These are phyloP conservation scores for Mesitornis unicolor DNA, from an alignment of 2,113 vertebrate species.

Conservation along the genomic window DNA sequence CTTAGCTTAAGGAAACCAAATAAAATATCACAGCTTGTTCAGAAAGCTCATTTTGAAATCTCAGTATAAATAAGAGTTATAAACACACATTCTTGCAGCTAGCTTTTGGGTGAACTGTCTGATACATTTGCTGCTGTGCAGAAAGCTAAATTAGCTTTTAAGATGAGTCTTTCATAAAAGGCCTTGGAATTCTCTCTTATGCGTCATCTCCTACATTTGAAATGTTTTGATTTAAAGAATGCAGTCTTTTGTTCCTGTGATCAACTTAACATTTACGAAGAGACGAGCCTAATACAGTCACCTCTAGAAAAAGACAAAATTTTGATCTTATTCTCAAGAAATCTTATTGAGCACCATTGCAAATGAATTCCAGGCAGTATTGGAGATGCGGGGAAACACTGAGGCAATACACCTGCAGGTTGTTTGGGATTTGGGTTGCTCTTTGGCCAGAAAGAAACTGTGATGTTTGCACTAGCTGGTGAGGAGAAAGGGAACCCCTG, in stretches of 20 bases:
- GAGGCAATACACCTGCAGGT: neutral
- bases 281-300: neutral
- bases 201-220: neutral
- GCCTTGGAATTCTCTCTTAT: neutral
- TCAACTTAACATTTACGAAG: neutral
- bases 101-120: neutral
- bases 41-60: conserved; percentile 48
- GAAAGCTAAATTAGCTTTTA: conserved; percentile 25
- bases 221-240: neutral
- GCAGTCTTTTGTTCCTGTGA: neutral
- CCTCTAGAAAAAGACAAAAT: neutral
- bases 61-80: conserved; percentile 11
- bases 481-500: neutral
- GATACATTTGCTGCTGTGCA: neutral
- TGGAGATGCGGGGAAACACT: neutral
- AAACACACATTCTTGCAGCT: neutral
- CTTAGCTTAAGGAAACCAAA: conserved; percentile 52
- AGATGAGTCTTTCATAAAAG: neutral
- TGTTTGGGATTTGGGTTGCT: neutral
- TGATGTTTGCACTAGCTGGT: neutral
- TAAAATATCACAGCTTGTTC: conserved; percentile 48
- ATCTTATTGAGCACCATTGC: neutral
- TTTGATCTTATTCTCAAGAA: neutral
- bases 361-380: neutral
- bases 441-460: neutral